Base-by-base conservation (phyloP, 2,113 vertebrate species). In the Nothocercus julius region DNA sequence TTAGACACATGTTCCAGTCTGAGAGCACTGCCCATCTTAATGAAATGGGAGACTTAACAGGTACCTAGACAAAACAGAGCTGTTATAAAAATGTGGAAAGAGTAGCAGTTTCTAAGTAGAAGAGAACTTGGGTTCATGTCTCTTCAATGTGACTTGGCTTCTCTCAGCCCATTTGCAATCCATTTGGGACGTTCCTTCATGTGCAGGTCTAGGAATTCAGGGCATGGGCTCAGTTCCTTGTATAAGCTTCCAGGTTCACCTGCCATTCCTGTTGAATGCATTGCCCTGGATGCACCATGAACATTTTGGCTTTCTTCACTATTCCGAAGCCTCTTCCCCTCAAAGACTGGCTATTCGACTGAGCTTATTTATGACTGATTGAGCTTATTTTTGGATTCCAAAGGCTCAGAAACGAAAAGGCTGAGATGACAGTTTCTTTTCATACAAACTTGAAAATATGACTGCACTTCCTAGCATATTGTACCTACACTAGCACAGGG, bases 321-420 rank as follows among this genome's bases (percentile, higher is more conserved):
- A 79, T 49, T 49, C 18, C 47, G 75, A 28, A 44, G n/a, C 20
- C 66, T 88, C 21, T 13, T 78, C 11, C 84, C 69, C 69, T 75
- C 77, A 25, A 66, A 83, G 69, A 78, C 59, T 11, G 68, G 13
- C 25, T 91, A 62, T 63, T 95, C 86, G 67, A 66, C 10, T 81
- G 72, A 83, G 66, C 47, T 88, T 81, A 47, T 79, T 96, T 94
- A 36, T 36, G 36, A 36, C 36, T 36, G 67, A 66, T 11, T 81
- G 72, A 83, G 66, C 47, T 88, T 81, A 44, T 79, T 96, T 94
- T 86, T 45, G 49, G 66, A 73, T 67, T 88, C 69, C 69, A 88
- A 94, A 93, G 53, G 42, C 7, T 0, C 59, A 70, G 61, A 59
- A 34, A 85, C 68, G 38, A 90, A 81, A 63, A 51, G 56, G 62